Evolutionary conservation across 35 echinoderm and acorn worm genomes (phyloP).

Genomic region (Strongylocentrotus purpuratus): DNA sequence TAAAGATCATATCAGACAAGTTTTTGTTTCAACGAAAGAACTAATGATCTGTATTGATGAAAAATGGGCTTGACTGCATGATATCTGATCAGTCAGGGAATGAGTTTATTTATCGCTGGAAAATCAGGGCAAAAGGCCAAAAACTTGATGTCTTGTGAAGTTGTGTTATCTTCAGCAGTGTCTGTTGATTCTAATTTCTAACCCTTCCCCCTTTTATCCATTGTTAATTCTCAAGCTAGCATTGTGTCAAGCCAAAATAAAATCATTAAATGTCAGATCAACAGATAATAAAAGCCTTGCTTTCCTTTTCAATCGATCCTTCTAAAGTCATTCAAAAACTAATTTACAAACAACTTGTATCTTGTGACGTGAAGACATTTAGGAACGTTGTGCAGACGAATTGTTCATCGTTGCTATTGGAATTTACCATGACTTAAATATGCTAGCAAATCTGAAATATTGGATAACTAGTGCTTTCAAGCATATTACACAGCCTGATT

Average conservation of each 20-base stretch:
- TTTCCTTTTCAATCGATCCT: neutral
- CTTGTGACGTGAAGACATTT: neutral
- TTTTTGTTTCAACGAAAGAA: neutral
- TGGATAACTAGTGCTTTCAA: constrained; percentile 46
- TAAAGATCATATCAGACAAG: neutral
- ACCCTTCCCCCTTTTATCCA: neutral
- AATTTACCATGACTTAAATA: neutral
- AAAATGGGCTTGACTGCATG: neutral
- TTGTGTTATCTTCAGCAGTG: neutral
- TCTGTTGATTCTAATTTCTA: neutral
- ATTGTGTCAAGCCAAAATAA: neutral
- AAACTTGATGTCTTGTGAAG: neutral
- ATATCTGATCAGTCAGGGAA: neutral
- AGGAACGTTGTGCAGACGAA: neutral
- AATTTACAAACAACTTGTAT: neutral
- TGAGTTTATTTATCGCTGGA: neutral
- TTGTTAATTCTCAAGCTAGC: neutral
- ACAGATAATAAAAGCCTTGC: neutral
- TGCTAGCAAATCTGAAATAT: constrained; percentile 1
- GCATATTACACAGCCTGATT: constrained; percentile 20
- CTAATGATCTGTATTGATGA: neutral
- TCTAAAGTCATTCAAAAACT: neutral
- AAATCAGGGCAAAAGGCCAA: constrained; percentile 9
- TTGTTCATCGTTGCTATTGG: neutral
- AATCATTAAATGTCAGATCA: neutral